Conservation (phyloP, 2,888 invertebrate genomes). For the Creontiades dilutus region DNA sequence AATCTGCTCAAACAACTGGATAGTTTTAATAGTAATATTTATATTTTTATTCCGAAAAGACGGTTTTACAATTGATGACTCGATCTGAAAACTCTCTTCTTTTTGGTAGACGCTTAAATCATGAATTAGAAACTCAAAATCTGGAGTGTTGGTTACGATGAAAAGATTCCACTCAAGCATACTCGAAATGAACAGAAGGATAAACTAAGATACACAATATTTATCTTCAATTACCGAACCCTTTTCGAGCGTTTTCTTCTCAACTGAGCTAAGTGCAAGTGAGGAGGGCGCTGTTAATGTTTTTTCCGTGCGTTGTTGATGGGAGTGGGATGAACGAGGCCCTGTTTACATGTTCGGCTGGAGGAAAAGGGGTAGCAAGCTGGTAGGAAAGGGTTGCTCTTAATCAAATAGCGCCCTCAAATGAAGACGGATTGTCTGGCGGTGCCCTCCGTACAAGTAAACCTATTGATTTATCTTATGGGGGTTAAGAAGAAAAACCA, state of each 20-base stretch:
- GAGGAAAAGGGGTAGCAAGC: slow-evolving; percentile 40
- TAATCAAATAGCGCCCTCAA: slow-evolving; percentile 64
- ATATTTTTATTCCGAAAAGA: no score
- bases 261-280: slow-evolving; percentile 37
- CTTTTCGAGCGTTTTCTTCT: slow-evolving; percentile 17
- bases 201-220: slow-evolving; percentile 33
- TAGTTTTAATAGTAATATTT: no score
- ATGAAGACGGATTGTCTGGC: slow-evolving; percentile 67
- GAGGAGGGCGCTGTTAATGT: slow-evolving; percentile 16
- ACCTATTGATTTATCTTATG: slow-evolving; percentile 22
- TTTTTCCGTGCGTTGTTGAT: slow-evolving; percentile 47
- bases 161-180: no score
- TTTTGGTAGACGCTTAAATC: no score
- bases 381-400: slow-evolving; percentile 56
- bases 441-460: slow-evolving; percentile 38
- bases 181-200: not conserved
- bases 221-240: slow-evolving; percentile 61
- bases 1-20: no score
- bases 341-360: slow-evolving; percentile 51
- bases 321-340: slow-evolving; percentile 41
- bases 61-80: no score
- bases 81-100: no score
- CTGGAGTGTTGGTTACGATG: no score
- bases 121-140: no score
- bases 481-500: slow-evolving; percentile 4